Evolutionary conservation across 2,797 vertebrate species (phyloP), one percentile per base, ranked within the genome.

Genomic region (Glyptemys insculpta): DNA sequence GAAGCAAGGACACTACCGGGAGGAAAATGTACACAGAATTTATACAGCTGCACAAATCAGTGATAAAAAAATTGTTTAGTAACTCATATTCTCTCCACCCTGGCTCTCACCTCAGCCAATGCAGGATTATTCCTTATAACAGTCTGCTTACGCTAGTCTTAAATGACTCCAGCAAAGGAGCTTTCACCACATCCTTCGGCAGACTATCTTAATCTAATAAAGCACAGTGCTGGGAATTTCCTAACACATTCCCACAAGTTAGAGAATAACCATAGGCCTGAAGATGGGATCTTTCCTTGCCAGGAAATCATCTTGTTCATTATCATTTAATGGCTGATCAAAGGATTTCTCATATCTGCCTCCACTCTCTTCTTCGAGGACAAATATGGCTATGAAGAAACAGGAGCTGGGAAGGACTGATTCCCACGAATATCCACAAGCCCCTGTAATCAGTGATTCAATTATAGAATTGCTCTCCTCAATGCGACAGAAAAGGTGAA

Each of bases 211-310:
- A 87, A 85, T 18, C 18, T 49, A 74, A 86, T 23, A 86, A 59
- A 79, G 44, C 50, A 56, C 2, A 1, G 19, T 41, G 79, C 83
- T 91, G 1, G 15, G 31, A 37, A 91, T 23, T 90, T 94, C 44
- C 25, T 54, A 85, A 47, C 87, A 68, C 80, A 90, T n/a, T 79
- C 12, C 41, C 80, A n/a, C 74, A 90, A 91, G 56, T 47, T 50
- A 59, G 94, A 96, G 89, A 16, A 23, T 90, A 50, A 93, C 5
- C 15, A 23, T 52, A 92, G 74, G 93, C 50, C 74, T 90, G 84
- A 93, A 93, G 19, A 44, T 44, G 80, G 91, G 65, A 54, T 74
- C 15, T 81, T 90, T 27, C n/a, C 49, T 81, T 90, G 90, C 82
- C 74, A 89, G 37, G 44, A 81, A 74, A 79, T 23, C 53, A 76